These are phyloP conservation scores for Drosophila burlai DNA, from an alignment of 1,140 invertebrate genomes.

Conservation along the genomic window DNA sequence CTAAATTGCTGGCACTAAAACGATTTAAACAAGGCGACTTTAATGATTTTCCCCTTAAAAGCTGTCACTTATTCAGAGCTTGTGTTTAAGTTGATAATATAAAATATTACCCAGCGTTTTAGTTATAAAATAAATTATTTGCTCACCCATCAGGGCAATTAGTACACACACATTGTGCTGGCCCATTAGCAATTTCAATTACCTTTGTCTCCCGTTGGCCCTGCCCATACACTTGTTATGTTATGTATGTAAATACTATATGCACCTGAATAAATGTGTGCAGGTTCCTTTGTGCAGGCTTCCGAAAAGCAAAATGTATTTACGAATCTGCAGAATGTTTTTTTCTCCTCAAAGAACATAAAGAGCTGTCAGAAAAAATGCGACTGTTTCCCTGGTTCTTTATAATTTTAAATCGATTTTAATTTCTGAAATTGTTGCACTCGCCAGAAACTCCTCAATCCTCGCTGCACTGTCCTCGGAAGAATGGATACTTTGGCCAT, in stretches of 20 bases:
- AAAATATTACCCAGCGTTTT: slow-evolving; percentile 34
- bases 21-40: slow-evolving; percentile 1
- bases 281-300: slow-evolving; percentile 14
- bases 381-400: background rate
- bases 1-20: slow-evolving; percentile 13
- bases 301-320: slow-evolving; percentile 22
- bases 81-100: slow-evolving; percentile 5
- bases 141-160: slow-evolving; percentile 48
- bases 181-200: slow-evolving; percentile 63
- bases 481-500: slow-evolving; percentile 95
- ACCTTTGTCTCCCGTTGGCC: slow-evolving; percentile 36
- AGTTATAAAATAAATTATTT: slow-evolving; percentile 52
- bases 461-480: slow-evolving; percentile 91
- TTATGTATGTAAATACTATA: slow-evolving; percentile 5
- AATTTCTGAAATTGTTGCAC: background rate
- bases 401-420: slow-evolving; percentile 15
- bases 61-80: background rate
- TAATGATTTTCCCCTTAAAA: slow-evolving; percentile 5
- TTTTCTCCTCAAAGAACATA: background rate
- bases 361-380: background rate
- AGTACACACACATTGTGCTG: slow-evolving; percentile 45
- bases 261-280: slow-evolving; percentile 33
- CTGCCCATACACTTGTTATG: background rate
- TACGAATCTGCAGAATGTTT: slow-evolving; percentile 3
- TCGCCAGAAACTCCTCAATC: slow-evolving; percentile 90